Base-by-base conservation (phyloP, 2,113 vertebrate genomes). In the Pangasianodon hypophthalmus region DNA sequence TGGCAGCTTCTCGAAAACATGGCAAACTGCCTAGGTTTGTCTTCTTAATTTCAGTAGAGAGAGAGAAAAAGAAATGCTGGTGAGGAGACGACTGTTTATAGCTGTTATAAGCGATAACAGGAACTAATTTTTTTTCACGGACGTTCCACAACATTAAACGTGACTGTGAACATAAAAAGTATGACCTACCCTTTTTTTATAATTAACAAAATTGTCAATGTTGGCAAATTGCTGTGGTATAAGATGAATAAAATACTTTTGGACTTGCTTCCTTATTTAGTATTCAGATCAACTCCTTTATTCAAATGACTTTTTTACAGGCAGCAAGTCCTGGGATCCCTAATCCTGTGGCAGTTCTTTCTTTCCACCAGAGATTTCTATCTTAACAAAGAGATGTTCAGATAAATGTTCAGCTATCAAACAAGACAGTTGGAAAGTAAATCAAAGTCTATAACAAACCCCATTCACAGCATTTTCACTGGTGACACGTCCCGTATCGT, bases 331-430 rank as follows among this genome's bases (percentile, higher is more conserved):
- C 1, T 62, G 29, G 64, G 29, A 67, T 67, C 29, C 10, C 18
- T 73, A 37, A 89, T 87, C 82, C 85, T 58, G 6, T 81, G 46
- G 73, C 21, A 77, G 6, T 1, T 11, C 21, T 48, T 77, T 48
- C 44, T 5, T 41, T 73, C 37, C 64, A 3, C 18, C 71, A 21
- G 71, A 9, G 1, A 0, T 79, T 67, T 67, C 26, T 88, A 64
- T 79, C 73, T 32, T 64, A 64, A 87, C 86, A 26, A 14, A 50
- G 24, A 77, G 83, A n/a, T 88, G 29, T 81, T 73, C 2, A 62
- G 50, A 21, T 80, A 62, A 48, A 37, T 37, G 37, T 37, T 37
- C 37, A 37, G 6, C n/a, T 41, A 18, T 6, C 32, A 73, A 62
- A 79, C 52, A 26, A 54, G n/a, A 50, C 29, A 21, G 26, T n/a